A percentile compares a stretch with the other conserved stretches of the same genome.
phyloP scores from a whole-genome alignment of 2,888 invertebrate species.

The Heliconius aoede region DNA sequence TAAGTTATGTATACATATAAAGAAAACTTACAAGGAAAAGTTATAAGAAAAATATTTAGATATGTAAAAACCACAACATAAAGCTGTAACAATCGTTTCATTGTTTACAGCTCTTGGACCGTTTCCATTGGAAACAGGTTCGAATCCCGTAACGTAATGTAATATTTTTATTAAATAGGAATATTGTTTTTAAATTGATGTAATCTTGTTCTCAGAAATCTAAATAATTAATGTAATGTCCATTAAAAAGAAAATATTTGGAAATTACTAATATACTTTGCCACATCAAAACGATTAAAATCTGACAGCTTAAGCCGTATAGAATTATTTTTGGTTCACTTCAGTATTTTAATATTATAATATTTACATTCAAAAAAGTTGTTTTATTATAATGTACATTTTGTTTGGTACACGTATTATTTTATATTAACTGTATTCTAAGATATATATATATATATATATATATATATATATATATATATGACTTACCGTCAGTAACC shows the following conservation, averaged over 20 bases:
- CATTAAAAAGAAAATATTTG: not conserved
- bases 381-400: not conserved
- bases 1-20: no score
- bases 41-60: no score
- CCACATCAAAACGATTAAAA: slow-evolving; percentile 1
- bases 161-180: no score
- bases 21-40: no score
- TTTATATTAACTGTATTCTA: not conserved
- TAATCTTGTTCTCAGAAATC: no score
- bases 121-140: not conserved
- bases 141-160: no score
- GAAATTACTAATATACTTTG: not conserved
- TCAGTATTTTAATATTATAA: not conserved
- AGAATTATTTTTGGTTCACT: not conserved
- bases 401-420: not conserved
- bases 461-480: no score
- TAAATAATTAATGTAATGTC: not conserved
- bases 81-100: no score
- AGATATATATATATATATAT: no score
- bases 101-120: not conserved
- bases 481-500: slow-evolving; percentile 77
- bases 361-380: not conserved
- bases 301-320: slow-evolving; percentile 7
- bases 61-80: no score
- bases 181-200: not conserved